Evolutionary conservation across 2,113 vertebrate genomes (phyloP).

Genomic region (Sitta europaea): DNA sequence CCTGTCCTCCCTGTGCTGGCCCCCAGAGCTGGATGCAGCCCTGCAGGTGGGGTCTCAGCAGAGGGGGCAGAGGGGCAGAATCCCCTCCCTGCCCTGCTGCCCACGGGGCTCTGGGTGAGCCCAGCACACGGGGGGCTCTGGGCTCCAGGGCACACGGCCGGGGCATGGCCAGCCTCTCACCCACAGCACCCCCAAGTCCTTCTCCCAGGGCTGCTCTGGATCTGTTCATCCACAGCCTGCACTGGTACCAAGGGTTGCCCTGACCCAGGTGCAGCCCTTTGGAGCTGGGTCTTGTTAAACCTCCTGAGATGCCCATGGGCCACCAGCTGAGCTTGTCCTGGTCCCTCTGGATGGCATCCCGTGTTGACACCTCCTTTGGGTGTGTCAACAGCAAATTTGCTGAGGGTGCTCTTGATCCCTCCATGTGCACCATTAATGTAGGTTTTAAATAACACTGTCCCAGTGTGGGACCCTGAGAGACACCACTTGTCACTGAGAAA

Average conservation of each 20-base stretch:
- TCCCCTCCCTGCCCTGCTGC: background rate
- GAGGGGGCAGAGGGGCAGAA: background rate
- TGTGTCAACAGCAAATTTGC: background rate
- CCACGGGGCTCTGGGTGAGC: background rate
- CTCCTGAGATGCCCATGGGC: background rate
- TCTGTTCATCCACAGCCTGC: background rate
- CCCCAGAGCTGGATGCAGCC: background rate
- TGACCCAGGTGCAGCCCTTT: rapidly evolving
- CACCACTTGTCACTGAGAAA: background rate
- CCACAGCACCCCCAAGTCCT: background rate
- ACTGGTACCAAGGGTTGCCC: rapidly evolving
- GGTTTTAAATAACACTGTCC: background rate
- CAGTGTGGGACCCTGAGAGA: background rate
- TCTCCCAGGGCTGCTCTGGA: background rate
- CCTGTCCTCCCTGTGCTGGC: background rate
- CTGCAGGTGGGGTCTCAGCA: background rate
- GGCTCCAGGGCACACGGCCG: rapidly evolving
- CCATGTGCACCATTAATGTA: background rate
- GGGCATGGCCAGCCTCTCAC: background rate
- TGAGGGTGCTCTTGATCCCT: rapidly evolving
- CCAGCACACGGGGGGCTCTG: background rate
- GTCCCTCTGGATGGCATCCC: background rate
- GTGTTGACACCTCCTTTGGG: no score
- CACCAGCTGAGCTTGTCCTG: background rate
- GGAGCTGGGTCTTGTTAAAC: background rate